A percentile compares a stretch with the other conserved stretches of the same genome.
Conservation (phyloP, 2,113 vertebrate species). For the Gobius niger region DNA sequence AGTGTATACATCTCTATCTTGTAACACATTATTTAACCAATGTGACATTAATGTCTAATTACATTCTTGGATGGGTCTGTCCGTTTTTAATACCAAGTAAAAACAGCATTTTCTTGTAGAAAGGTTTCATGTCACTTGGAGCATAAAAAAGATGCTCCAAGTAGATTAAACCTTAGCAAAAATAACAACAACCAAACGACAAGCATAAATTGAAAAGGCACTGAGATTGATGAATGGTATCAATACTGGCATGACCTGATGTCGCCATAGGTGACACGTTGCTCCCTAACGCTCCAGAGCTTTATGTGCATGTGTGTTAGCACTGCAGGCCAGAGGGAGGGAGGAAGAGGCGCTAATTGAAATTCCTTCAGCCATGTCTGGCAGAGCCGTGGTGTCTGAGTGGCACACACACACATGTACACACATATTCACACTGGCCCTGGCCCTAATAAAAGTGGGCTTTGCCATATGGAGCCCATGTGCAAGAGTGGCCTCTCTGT, state of each 20-base stretch:
- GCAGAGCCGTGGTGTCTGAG: conserved; percentile 73
- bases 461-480: conserved; percentile 80
- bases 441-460: conserved; percentile 75
- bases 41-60: no score
- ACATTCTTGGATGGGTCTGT: no score
- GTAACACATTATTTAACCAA: no score
- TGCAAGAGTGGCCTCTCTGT: conserved; percentile 69
- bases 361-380: conserved; percentile 81
- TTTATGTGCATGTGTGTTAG: conserved; percentile 33
- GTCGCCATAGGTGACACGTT: conserved; percentile 54
- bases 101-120: no score
- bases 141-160: neutral
- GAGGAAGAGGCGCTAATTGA: conserved; percentile 76
- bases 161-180: conserved; percentile 6
- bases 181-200: conserved; percentile 5
- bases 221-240: conserved; percentile 50
- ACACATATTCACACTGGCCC: conserved; percentile 62
- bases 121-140: no score
- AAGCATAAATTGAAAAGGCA: conserved; percentile 16
- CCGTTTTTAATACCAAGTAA: no score
- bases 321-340: conserved; percentile 55
- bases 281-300: conserved; percentile 44
- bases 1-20: no score
- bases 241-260: conserved; percentile 55
- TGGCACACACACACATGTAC: conserved; percentile 58